Evolutionary conservation across 2,888 invertebrate genomes (phyloP).

Genomic region (Helicoverpa assulta): DNA sequence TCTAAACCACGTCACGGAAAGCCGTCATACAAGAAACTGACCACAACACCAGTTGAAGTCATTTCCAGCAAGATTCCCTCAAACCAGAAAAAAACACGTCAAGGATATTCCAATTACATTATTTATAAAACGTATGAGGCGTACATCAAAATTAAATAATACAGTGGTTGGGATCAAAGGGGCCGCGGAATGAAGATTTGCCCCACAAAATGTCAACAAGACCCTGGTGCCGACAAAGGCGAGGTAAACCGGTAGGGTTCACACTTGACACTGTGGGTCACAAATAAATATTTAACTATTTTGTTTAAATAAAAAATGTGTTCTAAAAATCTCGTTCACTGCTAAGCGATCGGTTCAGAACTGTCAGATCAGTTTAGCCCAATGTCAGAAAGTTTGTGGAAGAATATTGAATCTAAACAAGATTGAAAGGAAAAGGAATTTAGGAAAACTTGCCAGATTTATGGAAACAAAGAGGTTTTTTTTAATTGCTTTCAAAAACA

Average conservation of each 20-base stretch:
- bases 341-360: too few relatives aligned
- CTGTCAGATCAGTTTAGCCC: too few relatives aligned
- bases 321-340: too few relatives aligned
- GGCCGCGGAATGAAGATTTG: constrained; percentile 89
- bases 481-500: too few relatives aligned
- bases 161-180: constrained; percentile 81
- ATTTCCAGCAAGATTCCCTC: constrained; percentile 29
- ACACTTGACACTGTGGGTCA: constrained; percentile 29
- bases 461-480: too few relatives aligned
- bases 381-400: too few relatives aligned
- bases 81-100: constrained; percentile 39
- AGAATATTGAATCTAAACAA: too few relatives aligned
- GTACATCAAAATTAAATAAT: constrained; percentile 85
- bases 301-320: too few relatives aligned
- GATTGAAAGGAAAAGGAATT: too few relatives aligned
- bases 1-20: too few relatives aligned
- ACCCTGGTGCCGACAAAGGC: constrained; percentile 82
- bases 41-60: constrained; percentile 18
- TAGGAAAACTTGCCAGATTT: too few relatives aligned
- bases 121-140: constrained; percentile 70
- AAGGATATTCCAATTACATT: constrained; percentile 59
- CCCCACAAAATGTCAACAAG: constrained; percentile 88
- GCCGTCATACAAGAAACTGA: constrained; percentile 15
- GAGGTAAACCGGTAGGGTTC: constrained; percentile 50
- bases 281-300: neutral